Evolutionary conservation across 2,888 invertebrate species (phyloP), one percentile per base, ranked within the genome.

Genomic region (Dynastes hyllus): DNA sequence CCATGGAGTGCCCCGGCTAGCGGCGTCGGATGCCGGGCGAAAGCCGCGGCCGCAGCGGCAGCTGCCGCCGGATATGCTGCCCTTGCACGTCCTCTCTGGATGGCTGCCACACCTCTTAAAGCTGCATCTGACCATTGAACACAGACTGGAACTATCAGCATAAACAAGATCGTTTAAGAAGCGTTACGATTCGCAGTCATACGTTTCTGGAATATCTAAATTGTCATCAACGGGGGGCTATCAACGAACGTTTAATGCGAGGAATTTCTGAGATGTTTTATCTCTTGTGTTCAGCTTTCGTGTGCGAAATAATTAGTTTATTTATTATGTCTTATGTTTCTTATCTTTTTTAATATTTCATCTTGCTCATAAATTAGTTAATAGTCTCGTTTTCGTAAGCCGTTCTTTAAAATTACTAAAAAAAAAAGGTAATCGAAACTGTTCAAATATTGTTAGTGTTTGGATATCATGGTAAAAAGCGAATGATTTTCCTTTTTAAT

Each of bases 81-180:
- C 83, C 91, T 86, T 86, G 94, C 92, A 86, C 95, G 91, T 86
- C 95, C 95, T 86, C 95, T 92, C 87, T 96, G 95, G 86, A 96
- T 94, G 83, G 96, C 95, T 84, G 96, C 95, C 85, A 95, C 95
- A 85, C 96, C 96, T 88, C 96, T 92, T 87, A 96, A 90, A 85
- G 95, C 94, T 87, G 95, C 95, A 92, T 96, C 95, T 85, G 96
- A 95, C 96, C 96, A 96, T 90, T 96, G 96, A 89, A 96, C 95
- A 92, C 95, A 95, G 90, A 96, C 96, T 94, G 95, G 89, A 92
- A 94, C 93, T 93, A 91, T 67, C 63, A 61, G 37, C 50, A 45
- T 61, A 75, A 75, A 70, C 32, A 45, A 73, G 45, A 61, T 75
- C 40, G 63, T 75, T 73, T 61, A 61, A 58, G 45, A 61, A 40